Evolutionary conservation across 2,113 vertebrate species (phyloP).

Genomic region (Aix galericulata): DNA sequence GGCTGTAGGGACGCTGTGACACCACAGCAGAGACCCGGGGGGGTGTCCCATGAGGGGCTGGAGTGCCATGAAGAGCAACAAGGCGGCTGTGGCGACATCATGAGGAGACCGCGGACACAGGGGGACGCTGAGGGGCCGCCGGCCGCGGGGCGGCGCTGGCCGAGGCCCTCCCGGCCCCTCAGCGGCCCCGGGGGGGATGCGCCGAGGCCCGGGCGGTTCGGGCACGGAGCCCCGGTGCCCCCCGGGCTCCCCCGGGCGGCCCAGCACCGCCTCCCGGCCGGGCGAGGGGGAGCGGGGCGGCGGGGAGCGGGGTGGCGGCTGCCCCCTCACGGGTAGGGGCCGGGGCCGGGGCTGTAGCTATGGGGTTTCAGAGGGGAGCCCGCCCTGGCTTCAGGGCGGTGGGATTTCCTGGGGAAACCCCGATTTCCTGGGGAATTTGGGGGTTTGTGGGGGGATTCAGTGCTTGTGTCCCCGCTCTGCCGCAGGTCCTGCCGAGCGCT

Average conservation of each 20-base stretch:
- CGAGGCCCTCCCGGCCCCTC: not conserved
- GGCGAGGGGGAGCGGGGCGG: not conserved
- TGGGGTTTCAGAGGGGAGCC: not conserved
- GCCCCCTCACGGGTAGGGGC: not conserved
- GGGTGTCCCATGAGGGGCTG: no score
- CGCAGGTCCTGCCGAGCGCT: slow-evolving; percentile 78
- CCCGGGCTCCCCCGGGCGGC: not conserved
- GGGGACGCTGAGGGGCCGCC: not conserved
- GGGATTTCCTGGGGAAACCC: not conserved
- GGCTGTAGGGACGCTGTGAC: no score
- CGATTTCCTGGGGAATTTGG: no score
- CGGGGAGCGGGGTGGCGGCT: rapidly evolving
- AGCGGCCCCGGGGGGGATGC: not conserved
- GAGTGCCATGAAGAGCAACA: no score
- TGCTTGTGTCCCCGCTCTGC: not conserved
- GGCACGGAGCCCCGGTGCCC: not conserved
- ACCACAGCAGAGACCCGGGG: no score
- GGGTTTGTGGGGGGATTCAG: not conserved
- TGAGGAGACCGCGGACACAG: no score
- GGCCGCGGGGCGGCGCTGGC: not conserved
- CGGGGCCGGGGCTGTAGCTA: no score
- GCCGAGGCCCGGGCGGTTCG: not conserved
- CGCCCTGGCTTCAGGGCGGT: not conserved
- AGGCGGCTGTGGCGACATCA: no score
- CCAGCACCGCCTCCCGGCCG: not conserved